Evolutionary conservation across 2,113 vertebrate genomes (phyloP).

Genomic region (Nothobranchius furzeri): DNA sequence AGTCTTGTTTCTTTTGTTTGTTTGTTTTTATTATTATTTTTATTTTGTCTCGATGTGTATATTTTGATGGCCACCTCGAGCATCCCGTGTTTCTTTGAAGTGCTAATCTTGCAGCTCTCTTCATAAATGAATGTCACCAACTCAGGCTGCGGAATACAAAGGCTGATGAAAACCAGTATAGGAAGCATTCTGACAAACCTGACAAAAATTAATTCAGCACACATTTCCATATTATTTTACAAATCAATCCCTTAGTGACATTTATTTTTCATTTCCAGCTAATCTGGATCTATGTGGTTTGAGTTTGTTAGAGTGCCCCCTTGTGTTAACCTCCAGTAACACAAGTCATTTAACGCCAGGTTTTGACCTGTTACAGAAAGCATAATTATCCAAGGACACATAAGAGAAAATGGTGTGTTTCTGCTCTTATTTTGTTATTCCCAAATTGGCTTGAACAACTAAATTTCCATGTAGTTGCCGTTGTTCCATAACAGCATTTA

Average conservation of each 20-base stretch:
- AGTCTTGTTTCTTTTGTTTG: neutral
- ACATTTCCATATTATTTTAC: neutral
- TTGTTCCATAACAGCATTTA: constrained; percentile 15
- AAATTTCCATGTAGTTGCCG: neutral
- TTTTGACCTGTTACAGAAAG: too few species aligned
- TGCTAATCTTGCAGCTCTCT: neutral
- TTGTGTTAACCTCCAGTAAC: neutral
- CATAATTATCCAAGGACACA: neutral
- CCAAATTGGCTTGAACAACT: neutral
- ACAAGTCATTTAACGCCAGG: too few species aligned
- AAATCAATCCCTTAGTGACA: neutral
- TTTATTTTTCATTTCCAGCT: neutral
- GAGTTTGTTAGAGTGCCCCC: neutral
- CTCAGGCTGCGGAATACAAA: neutral
- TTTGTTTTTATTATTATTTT: neutral
- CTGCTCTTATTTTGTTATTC: neutral
- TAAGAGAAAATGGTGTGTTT: neutral
- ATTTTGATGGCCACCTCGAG: neutral
- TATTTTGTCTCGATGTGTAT: neutral
- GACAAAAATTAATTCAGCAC: too few species aligned
- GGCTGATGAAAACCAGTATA: neutral
- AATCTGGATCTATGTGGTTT: neutral
- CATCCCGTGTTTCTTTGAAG: neutral
- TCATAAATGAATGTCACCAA: neutral
- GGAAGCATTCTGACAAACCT: neutral